A percentile compares a stretch with the other conserved stretches of the same genome.
These are phyloP conservation scores for Chloroceryle amazona DNA, from an alignment of 2,797 vertebrate species.

Conservation along the genomic window DNA sequence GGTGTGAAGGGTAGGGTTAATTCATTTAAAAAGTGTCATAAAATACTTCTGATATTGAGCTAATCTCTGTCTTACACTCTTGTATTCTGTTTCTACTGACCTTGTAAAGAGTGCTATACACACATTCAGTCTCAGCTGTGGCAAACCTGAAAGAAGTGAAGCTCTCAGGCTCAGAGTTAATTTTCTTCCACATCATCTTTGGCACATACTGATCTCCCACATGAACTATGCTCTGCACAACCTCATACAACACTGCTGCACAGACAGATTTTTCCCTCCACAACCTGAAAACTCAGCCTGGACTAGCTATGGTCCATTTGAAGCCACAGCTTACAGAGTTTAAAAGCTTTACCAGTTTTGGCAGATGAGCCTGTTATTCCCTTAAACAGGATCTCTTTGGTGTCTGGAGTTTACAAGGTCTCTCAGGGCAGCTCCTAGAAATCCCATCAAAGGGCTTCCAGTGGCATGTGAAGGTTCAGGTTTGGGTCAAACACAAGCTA, in stretches of 20 bases:
- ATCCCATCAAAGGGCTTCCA: constrained; percentile 17
- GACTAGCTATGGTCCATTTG: background rate
- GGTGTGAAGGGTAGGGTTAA: background rate
- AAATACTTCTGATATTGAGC: background rate
- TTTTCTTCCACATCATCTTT: background rate
- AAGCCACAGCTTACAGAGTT: background rate
- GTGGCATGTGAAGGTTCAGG: background rate
- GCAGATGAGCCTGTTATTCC: constrained; percentile 19
- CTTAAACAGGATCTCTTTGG: constrained; percentile 6
- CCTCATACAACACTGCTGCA: background rate
- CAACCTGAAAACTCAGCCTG: background rate
- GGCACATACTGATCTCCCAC: fast-evolving
- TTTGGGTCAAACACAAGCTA: background rate
- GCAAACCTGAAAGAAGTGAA: background rate
- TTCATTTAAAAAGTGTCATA: background rate
- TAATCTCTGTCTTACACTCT: background rate
- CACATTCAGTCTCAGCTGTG: background rate
- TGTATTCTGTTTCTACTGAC: background rate
- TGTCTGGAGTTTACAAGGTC: background rate
- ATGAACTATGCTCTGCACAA: background rate
- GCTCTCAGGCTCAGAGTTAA: background rate
- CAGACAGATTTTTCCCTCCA: background rate
- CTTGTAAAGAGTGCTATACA: background rate
- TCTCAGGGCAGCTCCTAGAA: background rate
- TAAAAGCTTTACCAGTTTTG: background rate